Base-by-base conservation (phyloP, 1,140 invertebrate genomes). In the Drosophila pandora region DNA sequence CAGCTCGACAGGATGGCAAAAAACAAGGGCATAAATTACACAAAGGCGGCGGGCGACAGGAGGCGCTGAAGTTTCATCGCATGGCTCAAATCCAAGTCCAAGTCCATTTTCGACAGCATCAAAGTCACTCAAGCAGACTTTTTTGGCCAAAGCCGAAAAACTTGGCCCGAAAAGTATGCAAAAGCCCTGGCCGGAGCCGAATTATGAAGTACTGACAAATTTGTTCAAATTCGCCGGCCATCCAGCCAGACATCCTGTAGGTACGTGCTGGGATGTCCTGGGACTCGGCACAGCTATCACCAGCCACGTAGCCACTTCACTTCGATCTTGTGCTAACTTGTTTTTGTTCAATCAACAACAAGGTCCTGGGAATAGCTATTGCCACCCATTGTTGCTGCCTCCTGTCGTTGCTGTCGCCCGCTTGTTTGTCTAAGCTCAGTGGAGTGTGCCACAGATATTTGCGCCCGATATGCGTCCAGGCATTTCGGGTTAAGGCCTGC, bases 311-410 rank as follows among this genome's bases (percentile, higher is more conserved):
- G 54, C 59, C 65, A 57, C 69, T 76, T 54, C 28, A 54, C 74
- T 69, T 55, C 64, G 28, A 53, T 49, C 43, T 53, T 53, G 34
- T 52, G 47, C 49, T 47, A 76, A 72, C 73, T 85, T 76, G 81
- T 85, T 84, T 84, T 81, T 81, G 81, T 87, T 87, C 82, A 84
- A 84, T 84, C 82, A 84, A 87, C 81, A 84, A 81, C 76, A 81
- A 76, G 84, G 81, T 63, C 76, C 57, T 45, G 17, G 13, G n/a
- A 21, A 53, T 65, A 65, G 52, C 50, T 61, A 65, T 65, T 54
- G 67, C 57, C 59, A 49, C 48, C 30, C 61, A 67, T 57, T 63
- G 57, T 63, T 55, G 61, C 41, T 60, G 57, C 59, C 37, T 34
- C 49, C 58, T 47, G 17, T 17, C 61, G 5, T 28, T 57, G 61